Evolutionary conservation across 1,140 invertebrate species (phyloP).

Genomic region (Drosophila yakuba): DNA sequence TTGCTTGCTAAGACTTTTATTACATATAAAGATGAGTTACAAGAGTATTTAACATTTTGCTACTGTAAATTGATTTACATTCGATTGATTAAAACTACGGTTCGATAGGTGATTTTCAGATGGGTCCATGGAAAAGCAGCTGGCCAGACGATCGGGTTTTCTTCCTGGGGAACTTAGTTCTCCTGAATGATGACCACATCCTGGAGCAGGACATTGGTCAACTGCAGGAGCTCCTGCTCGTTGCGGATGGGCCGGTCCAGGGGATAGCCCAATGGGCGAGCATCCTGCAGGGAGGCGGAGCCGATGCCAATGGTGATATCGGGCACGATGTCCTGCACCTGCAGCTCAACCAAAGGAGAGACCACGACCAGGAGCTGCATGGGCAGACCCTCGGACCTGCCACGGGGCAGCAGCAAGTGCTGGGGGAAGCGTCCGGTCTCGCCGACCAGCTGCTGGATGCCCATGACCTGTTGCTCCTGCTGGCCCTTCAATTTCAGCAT

Average conservation of each 20-base stretch:
- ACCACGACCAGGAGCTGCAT: slow-evolving; percentile 87
- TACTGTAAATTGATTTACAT: slow-evolving; percentile 11
- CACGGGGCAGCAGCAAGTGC: slow-evolving; percentile 87
- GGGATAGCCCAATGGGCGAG: slow-evolving; percentile 79
- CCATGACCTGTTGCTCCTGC: slow-evolving; percentile 37
- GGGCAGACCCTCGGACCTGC: slow-evolving; percentile 86
- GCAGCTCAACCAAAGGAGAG: slow-evolving; percentile 60
- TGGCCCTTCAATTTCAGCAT: slow-evolving; percentile 85
- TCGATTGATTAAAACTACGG: slow-evolving; percentile 28
- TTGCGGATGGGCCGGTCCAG: slow-evolving; percentile 82
- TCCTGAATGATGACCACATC: slow-evolving; percentile 79
- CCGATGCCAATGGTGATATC: slow-evolving; percentile 55
- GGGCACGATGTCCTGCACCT: slow-evolving; percentile 12
- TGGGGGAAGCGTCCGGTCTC: slow-evolving; percentile 87
- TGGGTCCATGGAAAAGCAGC: neutral
- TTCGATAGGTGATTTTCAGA: slow-evolving; percentile 4
- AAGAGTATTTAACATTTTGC: slow-evolving; percentile 28
- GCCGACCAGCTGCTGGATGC: slow-evolving; percentile 84
- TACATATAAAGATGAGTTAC: slow-evolving; percentile 23
- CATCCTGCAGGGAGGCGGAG: slow-evolving; percentile 45
- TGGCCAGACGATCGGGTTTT: slow-evolving; percentile 5
- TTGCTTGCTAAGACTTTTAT: slow-evolving; percentile 60
- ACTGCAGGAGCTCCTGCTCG: slow-evolving; percentile 66
- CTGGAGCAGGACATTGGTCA: slow-evolving; percentile 73
- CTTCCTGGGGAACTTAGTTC: slow-evolving; percentile 37